Evolutionary conservation across 2,113 vertebrate genomes (phyloP), one percentile per base, ranked within the genome.

Genomic region (Ibidorhyncha struthersii): DNA sequence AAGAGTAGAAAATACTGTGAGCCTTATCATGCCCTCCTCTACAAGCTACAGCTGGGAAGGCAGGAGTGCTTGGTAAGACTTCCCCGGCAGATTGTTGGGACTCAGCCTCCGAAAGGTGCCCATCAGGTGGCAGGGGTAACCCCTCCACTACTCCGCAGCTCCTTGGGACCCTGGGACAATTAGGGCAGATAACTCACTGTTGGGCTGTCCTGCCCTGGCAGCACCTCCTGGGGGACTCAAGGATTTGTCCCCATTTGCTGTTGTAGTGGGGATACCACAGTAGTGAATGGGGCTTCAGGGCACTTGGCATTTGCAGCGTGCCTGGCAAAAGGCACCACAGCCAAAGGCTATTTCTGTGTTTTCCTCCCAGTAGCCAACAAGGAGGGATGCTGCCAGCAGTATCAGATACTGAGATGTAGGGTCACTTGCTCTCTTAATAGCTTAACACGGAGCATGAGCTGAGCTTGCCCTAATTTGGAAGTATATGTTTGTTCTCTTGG

Each of bases 61-160:
- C 0, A 0, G 22, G n/a, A 59, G 34, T 3, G 55, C 47, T 56
- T 32, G 34, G 30, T 40, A 5, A 14, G 30, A 38, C 3, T 22
- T 67, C 20, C 66, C 34, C 0, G 2, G 40, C 26, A n/a, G 36
- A 27, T 6, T 36, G 26, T 3, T 2, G 47, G 34, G 27, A 40
- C 17, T 12, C 41, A 55, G 22, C 23, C 32, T 72, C 38, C 0
- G 0, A 7, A 43, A 71, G 36, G 18, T 79, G 38, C 38, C 41
- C 19, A 3, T 5, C 2, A 30, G 11, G 26, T 21, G 11, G 3
- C 34, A 71, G 61, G 27, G 5, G 25, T 30, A 63, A 56, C 20
- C 8, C 40, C 45, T 10, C 8, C 21, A 49, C 47, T 10, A 6
- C 6, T 34, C 56, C 36, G 40, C 8, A 56, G 15, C 16, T 71